Evolutionary conservation across 2,113 vertebrate genomes (phyloP).

Genomic region (Alethe diademata): DNA sequence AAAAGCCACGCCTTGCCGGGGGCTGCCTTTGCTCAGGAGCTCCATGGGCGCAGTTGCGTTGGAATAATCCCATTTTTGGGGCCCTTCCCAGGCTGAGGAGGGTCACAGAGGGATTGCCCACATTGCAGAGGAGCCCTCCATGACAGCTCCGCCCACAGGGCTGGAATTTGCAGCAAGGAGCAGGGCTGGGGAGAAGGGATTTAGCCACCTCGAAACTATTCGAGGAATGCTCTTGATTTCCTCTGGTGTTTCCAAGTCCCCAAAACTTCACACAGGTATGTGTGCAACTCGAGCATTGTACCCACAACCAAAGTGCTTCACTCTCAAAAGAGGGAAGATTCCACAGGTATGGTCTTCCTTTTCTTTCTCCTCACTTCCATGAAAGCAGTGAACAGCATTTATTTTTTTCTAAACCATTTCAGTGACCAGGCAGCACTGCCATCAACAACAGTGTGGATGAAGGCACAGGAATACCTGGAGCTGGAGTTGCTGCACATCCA

Average conservation of each 20-base stretch:
- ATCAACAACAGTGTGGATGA: fast-evolving
- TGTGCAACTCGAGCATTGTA: not conserved
- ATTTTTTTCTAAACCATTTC: not conserved
- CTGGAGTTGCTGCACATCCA: not conserved
- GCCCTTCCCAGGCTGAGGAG: not conserved
- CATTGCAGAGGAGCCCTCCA: not conserved
- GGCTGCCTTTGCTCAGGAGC: not conserved
- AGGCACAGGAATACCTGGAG: not conserved
- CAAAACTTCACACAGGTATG: not conserved
- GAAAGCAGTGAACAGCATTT: not conserved
- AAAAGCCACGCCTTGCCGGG: not conserved
- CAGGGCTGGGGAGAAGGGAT: not conserved
- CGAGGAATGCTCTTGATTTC: constrained; percentile 33
- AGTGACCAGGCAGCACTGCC: not conserved
- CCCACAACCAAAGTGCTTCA: not conserved
- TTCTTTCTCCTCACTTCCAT: not conserved
- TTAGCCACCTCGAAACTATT: not conserved
- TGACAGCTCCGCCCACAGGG: not conserved
- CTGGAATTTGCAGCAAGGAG: not conserved
- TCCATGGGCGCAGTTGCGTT: not conserved
- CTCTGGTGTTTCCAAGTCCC: not conserved
- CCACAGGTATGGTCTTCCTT: not conserved
- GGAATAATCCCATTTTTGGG: not conserved
- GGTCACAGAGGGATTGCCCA: not conserved
- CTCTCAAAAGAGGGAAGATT: not conserved